Conservation (phyloP, 1,140 invertebrate species). For the Sminthurinus signatus region DNA sequence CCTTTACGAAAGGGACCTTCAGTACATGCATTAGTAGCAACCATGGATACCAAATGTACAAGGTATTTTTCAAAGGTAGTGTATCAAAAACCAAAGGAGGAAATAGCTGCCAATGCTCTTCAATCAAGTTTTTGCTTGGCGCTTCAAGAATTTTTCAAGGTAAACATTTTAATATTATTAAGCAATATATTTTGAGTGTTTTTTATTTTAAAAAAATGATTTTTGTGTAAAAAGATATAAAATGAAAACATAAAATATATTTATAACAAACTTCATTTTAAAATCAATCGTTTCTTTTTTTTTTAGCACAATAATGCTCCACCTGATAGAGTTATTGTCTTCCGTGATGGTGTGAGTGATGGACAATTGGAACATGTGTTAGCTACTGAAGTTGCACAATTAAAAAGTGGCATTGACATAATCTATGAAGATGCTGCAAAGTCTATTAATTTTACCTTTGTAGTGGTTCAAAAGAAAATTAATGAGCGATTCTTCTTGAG, state of each 20-base stretch:
- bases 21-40: slow-evolving; percentile 71
- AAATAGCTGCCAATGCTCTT: slow-evolving; percentile 44
- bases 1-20: slow-evolving; percentile 48
- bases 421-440: slow-evolving; percentile 49
- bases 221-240: too few relatives aligned
- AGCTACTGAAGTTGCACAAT: slow-evolving; percentile 72
- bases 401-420: slow-evolving; percentile 55
- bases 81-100: slow-evolving; percentile 62
- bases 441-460: slow-evolving; percentile 65
- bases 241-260: too few relatives aligned
- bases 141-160: too few relatives aligned
- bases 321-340: slow-evolving; percentile 77
- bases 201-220: too few relatives aligned
- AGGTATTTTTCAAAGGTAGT: slow-evolving; percentile 68
- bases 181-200: too few relatives aligned
- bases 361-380: slow-evolving; percentile 65
- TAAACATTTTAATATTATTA: too few relatives aligned
- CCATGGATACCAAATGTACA: slow-evolving; percentile 65
- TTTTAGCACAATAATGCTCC: too few relatives aligned
- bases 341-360: slow-evolving; percentile 86
- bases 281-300: too few relatives aligned
- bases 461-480: slow-evolving; percentile 87
- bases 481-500: slow-evolving; percentile 53
- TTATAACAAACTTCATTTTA: too few relatives aligned
- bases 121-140: too few relatives aligned